Evolutionary conservation across 1,140 invertebrate species (phyloP), one percentile per base, ranked within the genome.

Genomic region (Steinernema feltiae): DNA sequence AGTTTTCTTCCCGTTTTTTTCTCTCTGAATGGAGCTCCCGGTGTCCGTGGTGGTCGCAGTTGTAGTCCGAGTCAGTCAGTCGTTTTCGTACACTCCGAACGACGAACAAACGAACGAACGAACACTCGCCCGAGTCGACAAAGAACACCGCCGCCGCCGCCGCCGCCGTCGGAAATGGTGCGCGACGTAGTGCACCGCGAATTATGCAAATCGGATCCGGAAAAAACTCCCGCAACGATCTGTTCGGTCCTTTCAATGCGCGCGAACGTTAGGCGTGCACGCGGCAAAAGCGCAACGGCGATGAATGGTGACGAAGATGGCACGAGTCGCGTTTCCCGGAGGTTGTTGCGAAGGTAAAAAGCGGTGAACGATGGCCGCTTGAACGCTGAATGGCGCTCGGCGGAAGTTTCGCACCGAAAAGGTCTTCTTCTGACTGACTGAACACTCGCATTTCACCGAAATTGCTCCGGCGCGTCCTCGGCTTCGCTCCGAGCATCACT

Each of bases 91-190:
- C 53, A 63, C 53, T 63, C 24, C 15, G 12, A 27, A 63, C 53
- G 24, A 27, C 24, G 3, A 27, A 63, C 53, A 12, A 17, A 63
- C 15, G 53, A 27, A 41, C 7, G 35, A 41, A 18, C 7, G 35
- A 41, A 41, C 35, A 41, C 18, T 41, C 35, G 35, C 18, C 18
- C 18, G n/a, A n/a, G n/a, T n/a, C n/a, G n/a, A n/a, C n/a, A n/a
- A n/a, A n/a, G n/a, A n/a, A n/a, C n/a, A 7, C 18, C 35, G 35
- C 35, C 35, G 35, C 35, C 35, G 35, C 35, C 53, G 53, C 53
- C 53, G 53, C 53, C 53, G 53, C 2, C 53, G 53, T 63, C 53
- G 53, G 53, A 63, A 63, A 63, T 63, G 53, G 53, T 63, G 53
- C 53, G 53, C 53, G 53, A 21, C 15, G 35, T n/a, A 41, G 35